Percentiles rank a stretch among this genome's conserved stretches.
Conservation (phyloP, 2,113 vertebrate species). For the Smithornis capensis region DNA sequence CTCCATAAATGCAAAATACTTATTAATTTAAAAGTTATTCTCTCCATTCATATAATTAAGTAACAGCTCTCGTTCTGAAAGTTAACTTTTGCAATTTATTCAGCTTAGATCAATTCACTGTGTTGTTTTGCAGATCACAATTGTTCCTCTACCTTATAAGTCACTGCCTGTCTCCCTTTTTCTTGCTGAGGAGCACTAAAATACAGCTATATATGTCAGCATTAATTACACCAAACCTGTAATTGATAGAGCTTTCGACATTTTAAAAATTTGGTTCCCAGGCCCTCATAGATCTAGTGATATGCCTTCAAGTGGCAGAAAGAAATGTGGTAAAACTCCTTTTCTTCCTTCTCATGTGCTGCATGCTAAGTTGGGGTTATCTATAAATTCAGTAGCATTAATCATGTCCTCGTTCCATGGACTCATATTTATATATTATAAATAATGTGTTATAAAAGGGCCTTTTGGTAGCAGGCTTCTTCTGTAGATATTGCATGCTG, state of each 20-base stretch:
- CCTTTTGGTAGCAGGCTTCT: conserved; percentile 21
- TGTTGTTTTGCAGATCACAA: conserved; percentile 24
- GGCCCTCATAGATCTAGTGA: conserved; percentile 22
- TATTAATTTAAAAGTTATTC: background rate
- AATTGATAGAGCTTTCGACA: conserved; percentile 28
- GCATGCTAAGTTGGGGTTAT: conserved; percentile 13
- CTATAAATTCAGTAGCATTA: conserved; percentile 42
- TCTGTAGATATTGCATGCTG: background rate
- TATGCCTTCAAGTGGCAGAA: conserved; percentile 2
- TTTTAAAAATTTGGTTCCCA: conserved; percentile 43
- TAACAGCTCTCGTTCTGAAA: background rate
- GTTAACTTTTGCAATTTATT: background rate
- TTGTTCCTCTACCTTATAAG: background rate
- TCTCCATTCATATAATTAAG: background rate
- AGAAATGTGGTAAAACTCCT: conserved; percentile 8
- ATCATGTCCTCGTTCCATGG: conserved; percentile 34
- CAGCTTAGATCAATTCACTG: conserved; percentile 12
- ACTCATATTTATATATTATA: conserved; percentile 17
- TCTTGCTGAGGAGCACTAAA: conserved; percentile 6
- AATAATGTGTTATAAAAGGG: background rate
- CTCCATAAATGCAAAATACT: background rate
- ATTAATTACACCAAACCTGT: conserved; percentile 27
- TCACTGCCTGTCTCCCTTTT: conserved; percentile 21
- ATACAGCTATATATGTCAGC: background rate
- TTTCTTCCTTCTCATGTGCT: background rate